Conservation (phyloP, 1,140 invertebrate species). For the Periplaneta americana region DNA sequence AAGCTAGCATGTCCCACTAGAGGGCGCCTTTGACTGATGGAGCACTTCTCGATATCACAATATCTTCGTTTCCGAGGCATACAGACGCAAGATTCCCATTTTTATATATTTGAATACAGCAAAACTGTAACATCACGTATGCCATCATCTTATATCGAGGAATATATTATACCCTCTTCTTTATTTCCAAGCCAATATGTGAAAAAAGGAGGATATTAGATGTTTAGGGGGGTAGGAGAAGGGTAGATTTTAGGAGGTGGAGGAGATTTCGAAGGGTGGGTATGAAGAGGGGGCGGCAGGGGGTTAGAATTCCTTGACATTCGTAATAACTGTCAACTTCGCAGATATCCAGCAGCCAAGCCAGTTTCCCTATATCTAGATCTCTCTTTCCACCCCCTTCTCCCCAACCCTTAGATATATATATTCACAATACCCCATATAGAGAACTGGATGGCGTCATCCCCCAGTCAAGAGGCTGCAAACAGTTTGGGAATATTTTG, state of each 20-base stretch:
- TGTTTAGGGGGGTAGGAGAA: neutral
- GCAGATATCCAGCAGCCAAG: neutral
- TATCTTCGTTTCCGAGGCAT: neutral
- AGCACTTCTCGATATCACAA: neutral
- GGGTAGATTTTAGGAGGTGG: neutral
- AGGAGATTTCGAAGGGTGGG: neutral
- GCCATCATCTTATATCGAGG: too few species aligned
- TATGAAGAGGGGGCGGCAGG: too few species aligned
- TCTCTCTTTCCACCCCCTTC: neutral
- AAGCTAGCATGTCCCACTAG: too few species aligned
- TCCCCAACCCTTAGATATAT: neutral
- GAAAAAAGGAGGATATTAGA: neutral
- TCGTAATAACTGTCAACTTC: slow-evolving; percentile 7
- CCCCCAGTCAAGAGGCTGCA: neutral
- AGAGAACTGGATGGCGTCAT: neutral
- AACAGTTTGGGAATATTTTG: slow-evolving; percentile 3
- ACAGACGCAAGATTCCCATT: neutral
- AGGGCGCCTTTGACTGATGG: neutral
- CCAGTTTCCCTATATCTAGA: neutral
- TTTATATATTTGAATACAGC: neutral
- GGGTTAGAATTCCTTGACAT: slow-evolving; percentile 3
- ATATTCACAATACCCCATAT: neutral
- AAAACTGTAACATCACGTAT: neutral
- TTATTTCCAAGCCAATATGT: neutral
- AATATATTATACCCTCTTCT: neutral